Evolutionary conservation across 1,140 invertebrate species (phyloP).

Genomic region (Trachymyrmex septentrionalis): DNA sequence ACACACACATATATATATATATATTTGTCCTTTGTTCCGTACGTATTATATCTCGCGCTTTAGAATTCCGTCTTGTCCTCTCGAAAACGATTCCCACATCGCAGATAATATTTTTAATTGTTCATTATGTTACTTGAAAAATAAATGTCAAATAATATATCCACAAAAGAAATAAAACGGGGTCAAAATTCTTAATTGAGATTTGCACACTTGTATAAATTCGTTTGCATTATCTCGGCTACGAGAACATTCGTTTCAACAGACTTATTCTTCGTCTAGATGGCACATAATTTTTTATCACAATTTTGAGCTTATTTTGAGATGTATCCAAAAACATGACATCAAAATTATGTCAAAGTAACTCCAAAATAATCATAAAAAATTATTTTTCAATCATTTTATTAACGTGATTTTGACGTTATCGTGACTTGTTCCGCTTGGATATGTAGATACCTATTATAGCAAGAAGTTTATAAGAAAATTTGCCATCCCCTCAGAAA

Average conservation of each 20-base stretch:
- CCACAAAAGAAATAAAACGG: background rate
- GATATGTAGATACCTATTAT: too few relatives aligned
- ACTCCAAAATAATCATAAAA: too few relatives aligned
- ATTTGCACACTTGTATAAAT: background rate
- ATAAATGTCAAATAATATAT: background rate
- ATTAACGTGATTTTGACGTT: too few relatives aligned
- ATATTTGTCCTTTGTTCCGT: background rate
- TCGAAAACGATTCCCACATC: background rate
- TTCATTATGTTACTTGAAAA: background rate
- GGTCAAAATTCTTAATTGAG: background rate
- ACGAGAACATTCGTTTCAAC: background rate
- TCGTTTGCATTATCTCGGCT: background rate
- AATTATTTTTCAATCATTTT: too few relatives aligned
- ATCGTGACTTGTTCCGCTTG: background rate
- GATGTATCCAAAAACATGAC: background rate
- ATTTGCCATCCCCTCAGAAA: background rate
- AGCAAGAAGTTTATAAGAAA: background rate
- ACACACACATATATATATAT: too few relatives aligned
- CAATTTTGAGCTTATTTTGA: background rate
- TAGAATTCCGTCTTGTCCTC: conserved; percentile 11
- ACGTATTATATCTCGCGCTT: background rate
- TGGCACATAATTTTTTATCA: background rate
- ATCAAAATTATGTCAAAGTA: background rate
- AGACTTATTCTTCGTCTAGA: background rate
- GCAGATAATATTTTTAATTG: background rate